Evolutionary conservation across 2,888 invertebrate species (phyloP), one percentile per base, ranked within the genome.

Genomic region (Pyrrhosoma nymphula): DNA sequence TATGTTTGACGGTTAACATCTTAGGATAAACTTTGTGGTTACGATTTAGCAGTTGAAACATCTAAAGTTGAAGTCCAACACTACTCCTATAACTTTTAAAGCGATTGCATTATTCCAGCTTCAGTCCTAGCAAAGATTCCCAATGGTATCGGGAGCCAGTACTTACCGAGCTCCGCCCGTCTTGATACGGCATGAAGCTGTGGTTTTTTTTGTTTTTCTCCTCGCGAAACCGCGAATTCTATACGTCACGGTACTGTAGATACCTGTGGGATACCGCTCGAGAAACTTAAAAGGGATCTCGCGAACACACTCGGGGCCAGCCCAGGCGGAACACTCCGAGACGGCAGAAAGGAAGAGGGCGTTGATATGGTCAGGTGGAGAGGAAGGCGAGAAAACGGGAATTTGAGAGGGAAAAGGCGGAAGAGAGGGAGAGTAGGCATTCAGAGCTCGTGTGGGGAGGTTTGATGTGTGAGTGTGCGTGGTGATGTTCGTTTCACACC

Each of bases 301-400:
- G 26, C 82, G 82, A 35, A 35, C 23, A n/a, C 69, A 26, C 69
- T 18, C 26, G 20, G 3, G n/a, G 12, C n/a, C 69, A 82, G 14
- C 82, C 82, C 82, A 35, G 82, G 16, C 18, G 82, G 6, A 69
- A 69, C 69, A 35, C 82, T 14, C 12, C 30, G 60, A 30, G 82
- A 26, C 35, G 35, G 47, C 16, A 12, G 6, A 60, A 60, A 60
- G 60, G 20, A 60, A 69, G 69, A n/a, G 69, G 82, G 16, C 35
- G 82, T 14, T 82, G 82, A 82, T 35, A 35, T 30, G 82, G 82
- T 82, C 26, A 35, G 82, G 82, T 14, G 82, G 82, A 35, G 35
- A 35, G 82, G 82, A 35, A 82, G 35, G 82, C 82, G 82, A 82
- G 82, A 82, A 60, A 82, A 82, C 82, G 82, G 35, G 82, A 16